Conservation (phyloP, 2,797 vertebrate genomes). For the Karalla daura region DNA sequence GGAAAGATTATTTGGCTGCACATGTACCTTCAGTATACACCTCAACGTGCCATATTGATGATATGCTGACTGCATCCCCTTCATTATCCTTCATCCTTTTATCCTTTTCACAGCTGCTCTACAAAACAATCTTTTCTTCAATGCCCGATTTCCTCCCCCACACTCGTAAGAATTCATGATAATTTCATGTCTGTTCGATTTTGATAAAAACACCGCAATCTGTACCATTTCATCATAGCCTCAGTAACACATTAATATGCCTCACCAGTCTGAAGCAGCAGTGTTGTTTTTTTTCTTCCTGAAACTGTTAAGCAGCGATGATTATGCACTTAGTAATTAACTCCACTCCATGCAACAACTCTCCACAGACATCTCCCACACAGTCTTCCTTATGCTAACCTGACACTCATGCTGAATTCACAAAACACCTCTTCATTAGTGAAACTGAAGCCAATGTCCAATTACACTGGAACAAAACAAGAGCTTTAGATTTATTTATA, state of each 20-base stretch:
- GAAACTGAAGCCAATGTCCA: conserved; percentile 20
- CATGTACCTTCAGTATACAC: too few species aligned
- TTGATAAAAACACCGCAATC: neutral
- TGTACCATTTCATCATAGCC: neutral
- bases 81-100: too few species aligned
- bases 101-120: neutral
- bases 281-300: conserved; percentile 42
- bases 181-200: neutral
- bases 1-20: too few species aligned
- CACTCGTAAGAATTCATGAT: conserved; percentile 21
- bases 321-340: conserved; percentile 60
- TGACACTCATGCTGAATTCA: conserved; percentile 51
- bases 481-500: conserved; percentile 12
- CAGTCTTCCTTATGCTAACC: conserved; percentile 48
- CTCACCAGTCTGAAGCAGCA: conserved; percentile 12
- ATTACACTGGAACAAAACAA: conserved; percentile 34
- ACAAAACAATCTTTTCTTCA: neutral
- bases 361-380: conserved; percentile 65
- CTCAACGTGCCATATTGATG: neutral
- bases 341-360: conserved; percentile 45
- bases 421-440: conserved; percentile 60
- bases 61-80: neutral
- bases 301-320: conserved; percentile 51
- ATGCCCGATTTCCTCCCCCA: conserved; percentile 3
- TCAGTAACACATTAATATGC: conserved; percentile 32